Percentiles rank a stretch among this genome's conserved stretches.
Conservation (phyloP, 2,797 vertebrate genomes). For the Pempheris klunzingeri region DNA sequence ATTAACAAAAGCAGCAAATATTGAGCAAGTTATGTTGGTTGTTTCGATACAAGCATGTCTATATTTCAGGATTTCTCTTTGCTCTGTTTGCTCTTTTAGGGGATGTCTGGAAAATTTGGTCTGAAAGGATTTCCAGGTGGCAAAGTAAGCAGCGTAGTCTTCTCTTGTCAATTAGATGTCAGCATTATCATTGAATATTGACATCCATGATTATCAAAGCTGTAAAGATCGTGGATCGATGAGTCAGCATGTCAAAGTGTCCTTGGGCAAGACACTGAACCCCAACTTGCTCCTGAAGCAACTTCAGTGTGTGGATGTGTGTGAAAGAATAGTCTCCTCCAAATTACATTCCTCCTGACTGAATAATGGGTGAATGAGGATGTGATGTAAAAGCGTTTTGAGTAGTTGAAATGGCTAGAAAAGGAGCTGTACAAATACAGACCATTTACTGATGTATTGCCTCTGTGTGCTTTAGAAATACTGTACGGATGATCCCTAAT, state of each 20-base stretch:
- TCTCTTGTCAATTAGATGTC: slow-evolving; percentile 6
- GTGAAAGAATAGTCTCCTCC: too few relatives aligned
- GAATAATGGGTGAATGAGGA: too few relatives aligned
- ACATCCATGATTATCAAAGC: background rate
- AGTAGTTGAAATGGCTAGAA: too few relatives aligned
- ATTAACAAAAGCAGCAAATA: background rate
- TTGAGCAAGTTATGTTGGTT: background rate
- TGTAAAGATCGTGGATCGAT: too few relatives aligned
- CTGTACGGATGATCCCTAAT: background rate
- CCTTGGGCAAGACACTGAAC: too few relatives aligned
- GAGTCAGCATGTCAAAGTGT: too few relatives aligned
- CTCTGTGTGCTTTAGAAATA: background rate
- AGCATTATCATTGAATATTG: background rate
- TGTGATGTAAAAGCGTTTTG: too few relatives aligned
- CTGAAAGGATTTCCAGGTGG: slow-evolving; percentile 78
- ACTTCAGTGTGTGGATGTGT: too few relatives aligned
- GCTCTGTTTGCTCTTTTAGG: slow-evolving; percentile 72
- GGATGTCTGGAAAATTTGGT: slow-evolving; percentile 80
- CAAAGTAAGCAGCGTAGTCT: slow-evolving; percentile 75
- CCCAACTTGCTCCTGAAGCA: too few relatives aligned
- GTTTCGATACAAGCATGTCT: background rate
- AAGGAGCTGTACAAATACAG: too few relatives aligned
- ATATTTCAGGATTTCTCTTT: slow-evolving; percentile 7
- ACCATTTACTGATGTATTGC: background rate
- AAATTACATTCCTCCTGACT: too few relatives aligned